phyloP scores from a whole-genome alignment of 2,888 invertebrate genomes.

The Rhaphigaster nebulosa region DNA sequence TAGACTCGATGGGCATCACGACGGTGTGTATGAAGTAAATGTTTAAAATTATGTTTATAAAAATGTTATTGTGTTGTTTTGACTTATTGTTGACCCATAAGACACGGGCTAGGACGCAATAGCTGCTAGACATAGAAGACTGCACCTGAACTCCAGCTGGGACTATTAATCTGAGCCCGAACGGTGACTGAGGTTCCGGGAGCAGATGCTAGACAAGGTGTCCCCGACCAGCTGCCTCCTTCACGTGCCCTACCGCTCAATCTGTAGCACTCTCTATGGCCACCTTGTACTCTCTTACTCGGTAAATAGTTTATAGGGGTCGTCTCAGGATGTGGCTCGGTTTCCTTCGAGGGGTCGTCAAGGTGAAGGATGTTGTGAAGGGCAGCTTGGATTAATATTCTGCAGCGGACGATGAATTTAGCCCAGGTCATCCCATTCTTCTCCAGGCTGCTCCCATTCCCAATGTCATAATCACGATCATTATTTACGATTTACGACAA shows the following conservation, averaged over 20 bases:
- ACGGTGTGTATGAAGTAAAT: neutral
- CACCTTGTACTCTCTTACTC: neutral
- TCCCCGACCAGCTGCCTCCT: slow-evolving; percentile 48
- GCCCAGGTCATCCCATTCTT: neutral
- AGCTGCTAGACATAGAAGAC: slow-evolving; percentile 26
- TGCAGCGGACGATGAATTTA: neutral
- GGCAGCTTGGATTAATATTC: neutral
- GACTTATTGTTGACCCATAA: slow-evolving; percentile 9
- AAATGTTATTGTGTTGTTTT: neutral
- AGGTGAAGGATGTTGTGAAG: neutral
- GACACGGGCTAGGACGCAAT: neutral
- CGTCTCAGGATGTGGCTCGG: slow-evolving; percentile 2
- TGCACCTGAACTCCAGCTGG: slow-evolving; percentile 38
- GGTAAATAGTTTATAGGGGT: slow-evolving; percentile 27
- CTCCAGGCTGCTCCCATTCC: neutral
- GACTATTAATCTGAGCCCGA: slow-evolving; percentile 27
- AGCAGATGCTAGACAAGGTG: slow-evolving; percentile 47
- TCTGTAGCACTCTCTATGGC: slow-evolving; percentile 34
- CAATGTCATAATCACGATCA: neutral
- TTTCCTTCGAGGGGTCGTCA: neutral
- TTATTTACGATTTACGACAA: no score
- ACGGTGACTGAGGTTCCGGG: slow-evolving; percentile 41
- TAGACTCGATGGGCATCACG: neutral
- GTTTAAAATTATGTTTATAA: neutral
- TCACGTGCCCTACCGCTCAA: slow-evolving; percentile 49